phyloP scores from a whole-genome alignment of 2,888 invertebrate species.

The Ypsolopha sequella region DNA sequence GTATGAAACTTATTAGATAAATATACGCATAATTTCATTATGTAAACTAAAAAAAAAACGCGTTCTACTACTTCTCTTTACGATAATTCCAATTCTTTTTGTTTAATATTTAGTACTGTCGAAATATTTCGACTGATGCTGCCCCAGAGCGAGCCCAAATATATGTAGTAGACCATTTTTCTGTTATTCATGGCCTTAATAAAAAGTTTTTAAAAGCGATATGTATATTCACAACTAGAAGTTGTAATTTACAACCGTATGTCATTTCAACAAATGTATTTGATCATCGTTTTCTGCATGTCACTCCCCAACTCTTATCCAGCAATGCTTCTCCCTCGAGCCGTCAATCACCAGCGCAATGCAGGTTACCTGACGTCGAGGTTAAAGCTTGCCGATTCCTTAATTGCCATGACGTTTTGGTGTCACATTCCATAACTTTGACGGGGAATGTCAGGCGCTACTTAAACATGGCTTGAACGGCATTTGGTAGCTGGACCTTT shows the following conservation, averaged over 20 bases:
- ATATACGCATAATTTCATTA: background rate
- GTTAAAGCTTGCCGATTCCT: conserved; percentile 70
- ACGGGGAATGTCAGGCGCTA: conserved; percentile 30
- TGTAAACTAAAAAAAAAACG: background rate
- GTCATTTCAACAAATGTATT: no score
- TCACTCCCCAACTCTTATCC: conserved; percentile 10
- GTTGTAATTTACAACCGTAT: no score
- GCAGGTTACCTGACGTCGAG: conserved; percentile 57
- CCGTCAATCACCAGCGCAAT: conserved; percentile 61
- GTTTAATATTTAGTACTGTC: no score
- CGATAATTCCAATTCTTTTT: no score
- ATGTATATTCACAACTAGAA: no score
- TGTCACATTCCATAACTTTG: conserved; percentile 51
- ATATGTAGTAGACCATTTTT: no score
- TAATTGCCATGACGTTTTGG: conserved; percentile 71
- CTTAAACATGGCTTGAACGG: conserved; percentile 25
- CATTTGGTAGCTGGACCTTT: background rate
- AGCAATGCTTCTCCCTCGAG: conserved; percentile 12
- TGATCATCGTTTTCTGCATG: no score
- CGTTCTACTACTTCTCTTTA: no score
- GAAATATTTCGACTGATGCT: no score
- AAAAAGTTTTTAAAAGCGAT: no score
- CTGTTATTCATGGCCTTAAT: no score
- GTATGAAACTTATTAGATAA: background rate
- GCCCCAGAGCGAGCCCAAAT: no score